A percentile compares a stretch with the other conserved stretches of the same genome.
phyloP scores from a whole-genome alignment of 2,113 vertebrate species.

The Heterocephalus glaber region DNA sequence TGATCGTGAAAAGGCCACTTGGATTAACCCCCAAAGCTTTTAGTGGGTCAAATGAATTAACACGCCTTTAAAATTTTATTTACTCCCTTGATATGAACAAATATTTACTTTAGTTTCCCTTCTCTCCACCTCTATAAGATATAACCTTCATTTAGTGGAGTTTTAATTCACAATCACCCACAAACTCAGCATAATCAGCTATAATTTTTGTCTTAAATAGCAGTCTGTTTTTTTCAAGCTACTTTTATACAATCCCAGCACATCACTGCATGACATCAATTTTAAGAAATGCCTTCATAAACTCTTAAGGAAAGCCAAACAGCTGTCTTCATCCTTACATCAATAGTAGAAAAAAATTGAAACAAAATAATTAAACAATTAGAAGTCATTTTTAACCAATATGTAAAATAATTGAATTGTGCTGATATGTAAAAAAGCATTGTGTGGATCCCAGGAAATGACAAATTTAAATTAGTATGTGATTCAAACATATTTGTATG shows the following conservation, averaged over 20 bases:
- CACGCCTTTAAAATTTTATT: background rate
- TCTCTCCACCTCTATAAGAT: background rate
- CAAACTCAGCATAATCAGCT: background rate
- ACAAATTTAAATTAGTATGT: background rate
- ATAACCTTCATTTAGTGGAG: background rate
- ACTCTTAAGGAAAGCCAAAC: background rate
- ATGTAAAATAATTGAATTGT: background rate
- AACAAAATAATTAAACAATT: conserved; percentile 16
- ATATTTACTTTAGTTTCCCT: background rate
- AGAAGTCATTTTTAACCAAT: background rate
- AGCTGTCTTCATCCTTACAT: background rate
- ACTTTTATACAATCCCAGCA: background rate
- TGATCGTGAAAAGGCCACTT: background rate
- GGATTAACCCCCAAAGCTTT: background rate
- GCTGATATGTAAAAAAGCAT: background rate
- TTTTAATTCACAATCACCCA: background rate
- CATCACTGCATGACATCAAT: background rate
- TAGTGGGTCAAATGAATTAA: background rate
- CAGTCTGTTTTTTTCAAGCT: background rate
- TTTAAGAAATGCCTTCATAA: background rate
- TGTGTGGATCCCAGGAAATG: background rate
- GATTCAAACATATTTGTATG: background rate
- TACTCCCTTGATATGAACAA: background rate
- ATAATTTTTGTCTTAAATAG: background rate
- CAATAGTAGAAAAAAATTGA: background rate